Conservation (phyloP, 2,888 invertebrate species). For the Heliconius sara region DNA sequence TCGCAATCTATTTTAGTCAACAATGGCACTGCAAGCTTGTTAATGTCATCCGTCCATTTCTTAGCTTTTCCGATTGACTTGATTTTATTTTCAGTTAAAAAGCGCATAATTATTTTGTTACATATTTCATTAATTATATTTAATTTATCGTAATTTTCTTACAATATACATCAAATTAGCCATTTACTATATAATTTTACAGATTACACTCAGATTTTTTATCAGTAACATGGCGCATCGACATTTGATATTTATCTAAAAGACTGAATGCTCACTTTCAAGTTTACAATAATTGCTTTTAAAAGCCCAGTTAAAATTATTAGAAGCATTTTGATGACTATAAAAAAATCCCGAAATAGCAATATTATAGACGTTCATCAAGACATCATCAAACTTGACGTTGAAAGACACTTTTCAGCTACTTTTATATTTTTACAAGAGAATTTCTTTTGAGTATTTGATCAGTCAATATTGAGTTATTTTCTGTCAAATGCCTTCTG, state of each 20-base stretch:
- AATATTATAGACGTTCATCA: slow-evolving; percentile 1
- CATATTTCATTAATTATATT: neutral
- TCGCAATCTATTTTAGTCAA: slow-evolving; percentile 42
- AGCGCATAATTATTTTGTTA: neutral
- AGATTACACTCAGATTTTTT: too few relatives aligned
- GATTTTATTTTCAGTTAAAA: slow-evolving; percentile 6
- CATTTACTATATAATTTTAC: too few relatives aligned
- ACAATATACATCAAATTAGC: neutral
- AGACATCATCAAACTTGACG: slow-evolving; percentile 1
- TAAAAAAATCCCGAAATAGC: neutral
- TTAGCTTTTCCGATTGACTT: slow-evolving; percentile 21
- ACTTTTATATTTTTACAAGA: slow-evolving; percentile 27
- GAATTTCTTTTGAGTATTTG: slow-evolving; percentile 29
- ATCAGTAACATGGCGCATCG: neutral
- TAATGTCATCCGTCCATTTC: slow-evolving; percentile 42
- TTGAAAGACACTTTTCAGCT: slow-evolving; percentile 12
- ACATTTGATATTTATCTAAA: neutral
- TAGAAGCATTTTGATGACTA: neutral
- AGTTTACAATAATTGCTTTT: neutral
- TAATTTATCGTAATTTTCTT: neutral
- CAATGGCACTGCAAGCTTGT: slow-evolving; percentile 34
- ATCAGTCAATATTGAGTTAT: slow-evolving; percentile 38
- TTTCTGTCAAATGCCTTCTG: slow-evolving; percentile 31
- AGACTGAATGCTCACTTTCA: neutral
- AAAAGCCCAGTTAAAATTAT: neutral